phyloP scores from a whole-genome alignment of 2,888 invertebrate species.

The Apamea epomidion region DNA sequence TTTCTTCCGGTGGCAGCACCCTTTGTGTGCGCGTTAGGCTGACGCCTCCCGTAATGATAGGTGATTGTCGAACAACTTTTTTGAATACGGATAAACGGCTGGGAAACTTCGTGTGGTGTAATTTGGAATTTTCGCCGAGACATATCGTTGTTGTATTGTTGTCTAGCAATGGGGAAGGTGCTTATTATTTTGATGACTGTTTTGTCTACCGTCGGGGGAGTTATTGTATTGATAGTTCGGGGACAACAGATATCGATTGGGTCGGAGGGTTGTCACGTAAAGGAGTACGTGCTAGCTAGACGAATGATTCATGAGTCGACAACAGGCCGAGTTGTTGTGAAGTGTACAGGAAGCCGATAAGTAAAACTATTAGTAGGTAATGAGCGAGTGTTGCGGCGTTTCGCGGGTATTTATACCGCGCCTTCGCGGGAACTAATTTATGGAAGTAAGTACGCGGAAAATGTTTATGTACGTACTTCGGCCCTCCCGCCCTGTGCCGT shows the following conservation, averaged over 20 bases:
- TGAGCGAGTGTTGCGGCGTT: slow-evolving; percentile 85
- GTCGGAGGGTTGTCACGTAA: slow-evolving; percentile 64
- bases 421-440: slow-evolving; percentile 90
- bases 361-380: slow-evolving; percentile 88
- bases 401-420: slow-evolving; percentile 88
- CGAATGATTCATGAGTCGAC: slow-evolving; percentile 67
- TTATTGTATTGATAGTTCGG: slow-evolving; percentile 68
- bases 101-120: slow-evolving; percentile 83
- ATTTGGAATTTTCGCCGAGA: slow-evolving; percentile 84
- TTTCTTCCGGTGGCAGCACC: slow-evolving; percentile 83
- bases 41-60: slow-evolving; percentile 88
- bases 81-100: slow-evolving; percentile 81
- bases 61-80: slow-evolving; percentile 85
- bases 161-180: slow-evolving; percentile 77
- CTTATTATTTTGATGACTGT: slow-evolving; percentile 85
- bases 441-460: slow-evolving; percentile 90
- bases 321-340: slow-evolving; percentile 73
- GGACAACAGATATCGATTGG: slow-evolving; percentile 63
- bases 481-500: slow-evolving; percentile 79
- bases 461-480: slow-evolving; percentile 87
- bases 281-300: slow-evolving; percentile 46
- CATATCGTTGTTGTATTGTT: slow-evolving; percentile 75
- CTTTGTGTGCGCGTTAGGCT: slow-evolving; percentile 83
- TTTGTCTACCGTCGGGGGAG: slow-evolving; percentile 73
- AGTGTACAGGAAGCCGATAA: slow-evolving; percentile 84